Percentiles rank a stretch among this genome's conserved stretches.
phyloP scores from a whole-genome alignment of 1,140 invertebrate species.

The Theocolax elegans region DNA sequence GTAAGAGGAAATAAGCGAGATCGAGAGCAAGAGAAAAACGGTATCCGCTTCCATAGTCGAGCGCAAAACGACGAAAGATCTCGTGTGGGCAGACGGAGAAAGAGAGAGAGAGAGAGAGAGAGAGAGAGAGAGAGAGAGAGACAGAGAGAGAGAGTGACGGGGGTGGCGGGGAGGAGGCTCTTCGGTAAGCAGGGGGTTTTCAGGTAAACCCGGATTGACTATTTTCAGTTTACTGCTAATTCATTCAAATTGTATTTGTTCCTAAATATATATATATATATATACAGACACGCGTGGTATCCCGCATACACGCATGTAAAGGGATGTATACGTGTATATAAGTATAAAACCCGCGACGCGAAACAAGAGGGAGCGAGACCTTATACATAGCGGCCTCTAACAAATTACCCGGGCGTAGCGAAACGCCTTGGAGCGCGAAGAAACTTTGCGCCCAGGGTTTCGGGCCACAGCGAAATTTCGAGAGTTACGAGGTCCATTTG shows the following conservation, averaged over 20 bases:
- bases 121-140: conserved; percentile 33
- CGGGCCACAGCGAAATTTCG: conserved; percentile 44
- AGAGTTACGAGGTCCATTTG: conserved; percentile 52
- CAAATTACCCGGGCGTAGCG: conserved; percentile 43
- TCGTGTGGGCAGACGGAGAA: conserved; percentile 1
- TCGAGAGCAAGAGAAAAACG: conserved; percentile 19
- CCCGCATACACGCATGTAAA: too few relatives aligned
- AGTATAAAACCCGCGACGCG: neutral
- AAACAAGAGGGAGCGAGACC: neutral
- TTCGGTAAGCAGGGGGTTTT: conserved; percentile 34
- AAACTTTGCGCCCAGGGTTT: conserved; percentile 37
- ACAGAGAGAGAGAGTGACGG: conserved; percentile 31
- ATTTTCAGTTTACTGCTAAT: conserved; percentile 64
- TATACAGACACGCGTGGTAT: neutral
- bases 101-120: conserved; percentile 30
- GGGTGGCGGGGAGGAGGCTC: neutral
- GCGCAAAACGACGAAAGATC: too few relatives aligned
- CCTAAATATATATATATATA: conserved; percentile 49
- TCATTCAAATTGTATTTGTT: conserved; percentile 66
- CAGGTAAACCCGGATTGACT: conserved; percentile 52
- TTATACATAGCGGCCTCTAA: conserved; percentile 40
- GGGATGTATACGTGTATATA: neutral
- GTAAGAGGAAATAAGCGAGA: conserved; percentile 13
- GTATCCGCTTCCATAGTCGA: neutral
- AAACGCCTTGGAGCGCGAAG: conserved; percentile 31